Evolutionary conservation across 2,888 invertebrate genomes (phyloP).

Genomic region (Agrilus mali): DNA sequence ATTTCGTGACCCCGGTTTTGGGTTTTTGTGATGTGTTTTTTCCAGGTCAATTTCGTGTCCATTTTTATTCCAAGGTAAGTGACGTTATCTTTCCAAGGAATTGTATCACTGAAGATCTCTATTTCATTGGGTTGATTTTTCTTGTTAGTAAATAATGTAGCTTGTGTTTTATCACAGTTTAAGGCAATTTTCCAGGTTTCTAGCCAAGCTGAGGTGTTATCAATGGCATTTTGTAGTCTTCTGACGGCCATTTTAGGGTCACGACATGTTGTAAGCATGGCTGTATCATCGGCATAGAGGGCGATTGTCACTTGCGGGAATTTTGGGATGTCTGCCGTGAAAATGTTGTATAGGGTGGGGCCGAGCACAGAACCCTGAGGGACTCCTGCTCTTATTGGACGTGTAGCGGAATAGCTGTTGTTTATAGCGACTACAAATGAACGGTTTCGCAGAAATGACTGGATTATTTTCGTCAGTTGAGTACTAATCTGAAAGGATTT

Average conservation of each 20-base stretch:
- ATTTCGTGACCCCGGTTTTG: no score
- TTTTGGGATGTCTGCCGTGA: constrained; percentile 3
- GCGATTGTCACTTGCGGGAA: not conserved
- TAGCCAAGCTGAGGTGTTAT: not conserved
- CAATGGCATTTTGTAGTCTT: not conserved
- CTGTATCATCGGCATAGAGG: constrained; percentile 6
- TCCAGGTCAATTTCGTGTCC: not conserved
- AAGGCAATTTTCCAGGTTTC: constrained; percentile 4
- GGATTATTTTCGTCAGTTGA: not conserved
- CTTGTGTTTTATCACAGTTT: constrained; percentile 4
- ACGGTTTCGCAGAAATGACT: constrained; percentile 3
- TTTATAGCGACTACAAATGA: constrained; percentile 2
- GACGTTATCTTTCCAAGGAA: no score
- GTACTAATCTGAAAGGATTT: no score
- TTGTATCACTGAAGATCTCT: no score
- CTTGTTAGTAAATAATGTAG: not conserved
- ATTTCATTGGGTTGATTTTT: no score
- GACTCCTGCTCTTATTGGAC: constrained; percentile 8
- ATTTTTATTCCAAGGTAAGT: no score
- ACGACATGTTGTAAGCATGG: not conserved
- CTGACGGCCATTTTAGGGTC: not conserved
- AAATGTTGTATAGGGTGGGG: constrained; percentile 8
- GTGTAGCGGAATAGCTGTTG: not conserved
- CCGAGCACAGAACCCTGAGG: constrained; percentile 12
- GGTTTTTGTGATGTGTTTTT: no score